Percentiles rank a stretch among this genome's conserved stretches.
These are phyloP conservation scores for Brassicogethes aeneus DNA, from an alignment of 2,888 invertebrate species.

Conservation along the genomic window DNA sequence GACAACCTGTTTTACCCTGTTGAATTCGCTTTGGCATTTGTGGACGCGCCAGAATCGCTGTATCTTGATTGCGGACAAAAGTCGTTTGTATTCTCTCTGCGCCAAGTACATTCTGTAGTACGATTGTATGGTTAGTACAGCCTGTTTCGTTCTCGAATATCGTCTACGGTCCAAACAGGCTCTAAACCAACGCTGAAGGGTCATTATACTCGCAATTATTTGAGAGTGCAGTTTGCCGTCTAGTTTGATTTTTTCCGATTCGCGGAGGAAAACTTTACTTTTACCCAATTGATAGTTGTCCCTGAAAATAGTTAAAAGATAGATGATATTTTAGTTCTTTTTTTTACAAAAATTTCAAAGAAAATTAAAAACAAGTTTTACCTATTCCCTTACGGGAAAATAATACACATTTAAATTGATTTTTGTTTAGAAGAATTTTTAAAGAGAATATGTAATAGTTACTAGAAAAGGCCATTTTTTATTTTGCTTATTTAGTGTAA, in stretches of 20 bases:
- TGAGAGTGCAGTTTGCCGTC: constrained; percentile 89
- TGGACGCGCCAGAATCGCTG: constrained; percentile 74
- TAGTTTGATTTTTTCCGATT: constrained; percentile 85
- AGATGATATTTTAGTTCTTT: too few species aligned
- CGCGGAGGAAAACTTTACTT: constrained; percentile 88
- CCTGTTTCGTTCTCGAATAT: constrained; percentile 64
- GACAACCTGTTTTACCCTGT: constrained; percentile 50
- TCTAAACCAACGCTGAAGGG: constrained; percentile 86
- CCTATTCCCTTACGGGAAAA: too few species aligned
- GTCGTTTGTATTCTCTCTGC: constrained; percentile 46
- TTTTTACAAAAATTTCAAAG: too few species aligned
- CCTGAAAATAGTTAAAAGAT: too few species aligned
- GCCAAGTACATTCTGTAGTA: constrained; percentile 58
- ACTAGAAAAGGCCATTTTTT: too few species aligned
- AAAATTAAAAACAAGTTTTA: too few species aligned
- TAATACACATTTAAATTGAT: too few species aligned
- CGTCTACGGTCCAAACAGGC: constrained; percentile 69
- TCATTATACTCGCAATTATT: constrained; percentile 86
- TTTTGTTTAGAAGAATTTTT: too few species aligned
- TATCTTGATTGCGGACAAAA: constrained; percentile 55
- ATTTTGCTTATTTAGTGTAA: too few species aligned
- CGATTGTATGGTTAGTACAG: constrained; percentile 69
- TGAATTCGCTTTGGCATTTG: constrained; percentile 56
- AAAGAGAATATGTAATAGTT: too few species aligned
- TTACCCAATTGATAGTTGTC: constrained; percentile 85